Base-by-base conservation (phyloP, 64 coral and sea anemone species). In the Montipora sp. region DNA sequence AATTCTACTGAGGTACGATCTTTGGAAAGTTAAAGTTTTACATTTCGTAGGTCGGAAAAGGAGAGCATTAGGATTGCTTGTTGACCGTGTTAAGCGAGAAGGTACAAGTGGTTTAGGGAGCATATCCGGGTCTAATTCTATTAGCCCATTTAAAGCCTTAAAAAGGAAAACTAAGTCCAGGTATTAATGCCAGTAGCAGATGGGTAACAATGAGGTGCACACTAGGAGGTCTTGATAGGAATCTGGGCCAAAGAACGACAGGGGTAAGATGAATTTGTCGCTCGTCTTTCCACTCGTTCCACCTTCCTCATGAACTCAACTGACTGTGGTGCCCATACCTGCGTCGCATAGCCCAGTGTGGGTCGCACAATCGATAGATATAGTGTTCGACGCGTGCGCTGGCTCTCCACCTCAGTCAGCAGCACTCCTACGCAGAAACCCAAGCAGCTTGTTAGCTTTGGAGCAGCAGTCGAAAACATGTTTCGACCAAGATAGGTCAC, bases 381-480 rank as follows among this genome's bases (percentile, higher is more conserved):
- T 14, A 66, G 61, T 66, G 61, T 12, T 66, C 61, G 7, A 14
- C 61, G 61, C 7, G 61, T 66, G 7, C 12, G 7, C 61, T 66
- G 61, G 61, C 8, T 66, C 12, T 13, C 16, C 61, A 66, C 61
- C 61, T 66, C 61, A 14, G 12, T 66, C 61, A 14, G 12, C 8
- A 66, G 11, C 61, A 14, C 12, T 66, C 61, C 61, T 66, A 0
- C 61, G 61, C 12, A 66, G 2, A 19, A 65, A 65, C 8, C 60
- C 60, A 12, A 12, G 60, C 0, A 65, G 60, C 60, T 65, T 65
- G 73, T 92, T 92, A 3, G 90, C 80, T 85, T 60, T 77, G 5
- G 22, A 45, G 13, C 59, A 73, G 15, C 80, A 72, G 19, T 75
- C 50, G 24, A 45, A 47, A 22, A 70, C 57, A 15, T 93, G 73